These are phyloP conservation scores for Hirtodrosophila duncani DNA, from an alignment of 2,888 invertebrate species.

Conservation along the genomic window DNA sequence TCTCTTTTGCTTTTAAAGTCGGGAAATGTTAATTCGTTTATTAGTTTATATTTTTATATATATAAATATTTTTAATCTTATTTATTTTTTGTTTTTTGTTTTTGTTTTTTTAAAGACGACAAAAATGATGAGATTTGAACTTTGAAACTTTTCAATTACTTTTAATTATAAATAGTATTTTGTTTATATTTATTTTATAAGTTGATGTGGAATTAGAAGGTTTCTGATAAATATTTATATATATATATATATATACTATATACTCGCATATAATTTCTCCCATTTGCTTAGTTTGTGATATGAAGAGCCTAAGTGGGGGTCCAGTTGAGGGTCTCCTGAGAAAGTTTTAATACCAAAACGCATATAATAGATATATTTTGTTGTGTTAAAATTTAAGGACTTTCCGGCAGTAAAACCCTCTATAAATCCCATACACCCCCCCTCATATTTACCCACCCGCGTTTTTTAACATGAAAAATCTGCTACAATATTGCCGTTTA, in stretches of 20 bases:
- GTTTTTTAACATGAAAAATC: slow-evolving; percentile 20
- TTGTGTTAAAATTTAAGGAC: no score
- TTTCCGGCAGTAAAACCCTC: no score
- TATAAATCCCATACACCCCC: background rate
- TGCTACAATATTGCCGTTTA: slow-evolving; percentile 54
- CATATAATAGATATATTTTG: no score
- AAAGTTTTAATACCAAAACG: no score
- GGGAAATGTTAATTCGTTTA: slow-evolving; percentile 36
- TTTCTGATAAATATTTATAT: no score
- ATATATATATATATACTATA: no score
- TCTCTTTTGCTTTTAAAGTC: slow-evolving; percentile 36
- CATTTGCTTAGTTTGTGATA: no score
- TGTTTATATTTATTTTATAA: background rate
- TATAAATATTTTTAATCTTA: slow-evolving; percentile 21
- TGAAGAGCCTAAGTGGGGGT: no score
- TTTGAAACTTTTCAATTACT: slow-evolving; percentile 47
- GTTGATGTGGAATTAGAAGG: slow-evolving; percentile 5
- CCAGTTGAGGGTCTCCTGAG: no score
- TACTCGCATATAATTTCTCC: no score
- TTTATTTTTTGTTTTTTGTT: slow-evolving; percentile 19
- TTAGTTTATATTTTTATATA: slow-evolving; percentile 29
- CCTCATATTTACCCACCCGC: slow-evolving; percentile 3
- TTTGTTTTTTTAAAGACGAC: slow-evolving; percentile 58
- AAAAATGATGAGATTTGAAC: slow-evolving; percentile 63
- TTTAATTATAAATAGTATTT: slow-evolving; percentile 5